Conservation (phyloP, 35 echinoderm and acorn worm species). For the Holothuria glaberrima region DNA sequence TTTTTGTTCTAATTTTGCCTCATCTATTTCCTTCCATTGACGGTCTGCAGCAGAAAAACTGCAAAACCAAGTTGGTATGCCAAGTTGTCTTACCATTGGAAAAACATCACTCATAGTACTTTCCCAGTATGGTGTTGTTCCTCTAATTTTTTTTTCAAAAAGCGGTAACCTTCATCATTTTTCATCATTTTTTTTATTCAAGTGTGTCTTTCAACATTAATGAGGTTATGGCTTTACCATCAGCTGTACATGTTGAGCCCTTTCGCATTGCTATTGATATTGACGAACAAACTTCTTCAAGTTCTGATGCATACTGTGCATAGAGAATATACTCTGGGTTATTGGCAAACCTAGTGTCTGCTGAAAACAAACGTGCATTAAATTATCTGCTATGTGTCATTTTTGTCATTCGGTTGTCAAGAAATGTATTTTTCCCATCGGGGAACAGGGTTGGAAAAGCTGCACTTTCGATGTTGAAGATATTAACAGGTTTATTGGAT, state of each 20-base stretch:
- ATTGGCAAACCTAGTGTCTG: slow-evolving; percentile 46
- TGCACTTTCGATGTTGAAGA: neutral
- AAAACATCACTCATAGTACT: slow-evolving; percentile 29
- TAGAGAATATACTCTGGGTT: slow-evolving; percentile 41
- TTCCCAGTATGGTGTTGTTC: slow-evolving; percentile 51
- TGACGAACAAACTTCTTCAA: neutral
- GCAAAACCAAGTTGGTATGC: slow-evolving; percentile 73
- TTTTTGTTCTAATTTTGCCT: slow-evolving; percentile 42
- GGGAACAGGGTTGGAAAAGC: slow-evolving; percentile 36
- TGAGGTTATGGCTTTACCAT: neutral
- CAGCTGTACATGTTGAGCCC: neutral
- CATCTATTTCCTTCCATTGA: slow-evolving; percentile 67
- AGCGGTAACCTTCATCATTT: neutral
- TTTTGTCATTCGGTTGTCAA: neutral
- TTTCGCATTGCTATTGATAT: slow-evolving; percentile 25
- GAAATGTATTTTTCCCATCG: slow-evolving; percentile 4
- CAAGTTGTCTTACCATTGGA: slow-evolving; percentile 78
- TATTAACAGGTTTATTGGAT: neutral
- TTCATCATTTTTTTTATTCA: neutral
- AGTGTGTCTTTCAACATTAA: neutral
- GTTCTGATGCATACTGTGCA: slow-evolving; percentile 18
- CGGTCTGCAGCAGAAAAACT: slow-evolving; percentile 74
- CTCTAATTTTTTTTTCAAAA: slow-evolving; percentile 48
- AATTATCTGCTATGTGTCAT: slow-evolving; percentile 35
- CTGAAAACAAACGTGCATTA: slow-evolving; percentile 47